phyloP scores from a whole-genome alignment of 1,140 invertebrate genomes.

The Drosophila azteca region DNA sequence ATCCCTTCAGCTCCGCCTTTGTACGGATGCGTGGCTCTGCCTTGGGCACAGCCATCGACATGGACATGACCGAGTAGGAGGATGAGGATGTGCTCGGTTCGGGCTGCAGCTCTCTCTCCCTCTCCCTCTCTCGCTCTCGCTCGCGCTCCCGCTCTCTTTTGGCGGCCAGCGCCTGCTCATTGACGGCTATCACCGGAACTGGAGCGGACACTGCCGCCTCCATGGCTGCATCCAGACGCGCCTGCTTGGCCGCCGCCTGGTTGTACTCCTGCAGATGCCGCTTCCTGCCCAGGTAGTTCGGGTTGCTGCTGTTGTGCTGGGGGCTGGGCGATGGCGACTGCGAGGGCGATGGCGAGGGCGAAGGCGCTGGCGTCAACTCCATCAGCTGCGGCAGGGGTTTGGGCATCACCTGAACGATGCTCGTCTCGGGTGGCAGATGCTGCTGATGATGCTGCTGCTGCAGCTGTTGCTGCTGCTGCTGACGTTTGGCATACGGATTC shows the following conservation, averaged over 20 bases:
- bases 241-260: constrained; percentile 61
- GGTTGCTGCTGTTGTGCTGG: constrained; percentile 64
- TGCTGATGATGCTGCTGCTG: constrained; percentile 4
- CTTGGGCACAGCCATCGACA: constrained; percentile 64
- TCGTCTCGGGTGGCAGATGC: constrained; percentile 55
- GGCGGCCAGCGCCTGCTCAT: constrained; percentile 59
- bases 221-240: constrained; percentile 38
- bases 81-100: neutral
- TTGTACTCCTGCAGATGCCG: constrained; percentile 76
- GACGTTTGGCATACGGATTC: constrained; percentile 51
- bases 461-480: constrained; percentile 6
- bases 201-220: constrained; percentile 34
- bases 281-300: constrained; percentile 73
- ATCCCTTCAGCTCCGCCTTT: constrained; percentile 92
- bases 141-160: constrained; percentile 21
- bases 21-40: constrained; percentile 89
- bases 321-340: constrained; percentile 20
- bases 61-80: neutral
- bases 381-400: constrained; percentile 36
- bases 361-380: constrained; percentile 23
- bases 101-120: constrained; percentile 38
- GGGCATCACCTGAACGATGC: constrained; percentile 23
- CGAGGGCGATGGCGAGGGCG: neutral
- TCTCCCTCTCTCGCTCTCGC: constrained; percentile 22
- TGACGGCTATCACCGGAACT: constrained; percentile 67